Evolutionary conservation across 2,113 vertebrate genomes (phyloP).

Genomic region (Symphodus melops): DNA sequence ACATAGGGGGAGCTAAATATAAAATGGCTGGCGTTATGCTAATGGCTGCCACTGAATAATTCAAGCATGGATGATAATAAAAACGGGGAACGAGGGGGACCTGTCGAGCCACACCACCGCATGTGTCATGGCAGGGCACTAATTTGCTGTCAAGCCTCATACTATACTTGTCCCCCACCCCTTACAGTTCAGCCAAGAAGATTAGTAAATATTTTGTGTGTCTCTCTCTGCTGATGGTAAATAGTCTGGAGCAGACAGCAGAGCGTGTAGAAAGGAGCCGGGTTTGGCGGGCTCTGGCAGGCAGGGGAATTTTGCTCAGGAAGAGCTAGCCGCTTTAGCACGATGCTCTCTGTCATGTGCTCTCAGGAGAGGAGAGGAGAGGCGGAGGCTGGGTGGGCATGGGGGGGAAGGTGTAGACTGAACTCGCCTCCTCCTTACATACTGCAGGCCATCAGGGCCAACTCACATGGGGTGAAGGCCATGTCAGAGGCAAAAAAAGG

Average conservation of each 20-base stretch:
- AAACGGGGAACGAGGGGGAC: slow-evolving; percentile 73
- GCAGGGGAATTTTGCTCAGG: slow-evolving; percentile 58
- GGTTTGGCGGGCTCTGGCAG: slow-evolving; percentile 42
- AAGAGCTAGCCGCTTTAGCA: slow-evolving; percentile 60
- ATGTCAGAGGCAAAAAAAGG: slow-evolving; percentile 37
- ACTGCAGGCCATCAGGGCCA: slow-evolving; percentile 45
- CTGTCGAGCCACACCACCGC: slow-evolving; percentile 78
- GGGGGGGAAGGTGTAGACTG: slow-evolving; percentile 17
- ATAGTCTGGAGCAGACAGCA: slow-evolving; percentile 62
- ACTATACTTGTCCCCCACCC: slow-evolving; percentile 49
- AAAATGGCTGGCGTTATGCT: slow-evolving; percentile 86
- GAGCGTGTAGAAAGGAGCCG: slow-evolving; percentile 16
- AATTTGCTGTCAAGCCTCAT: slow-evolving; percentile 84
- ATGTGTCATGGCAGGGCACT: slow-evolving; percentile 78
- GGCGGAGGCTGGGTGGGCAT: slow-evolving; percentile 7
- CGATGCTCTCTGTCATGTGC: slow-evolving; percentile 61
- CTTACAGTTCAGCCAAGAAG: slow-evolving; percentile 61
- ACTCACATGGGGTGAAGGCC: slow-evolving; percentile 52
- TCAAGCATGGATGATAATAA: slow-evolving; percentile 86
- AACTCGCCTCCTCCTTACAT: slow-evolving; percentile 32
- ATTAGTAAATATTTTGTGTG: slow-evolving; percentile 81
- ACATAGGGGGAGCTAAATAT: slow-evolving; percentile 85
- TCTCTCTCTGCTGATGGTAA: slow-evolving; percentile 73
- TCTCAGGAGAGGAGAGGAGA: slow-evolving; percentile 60
- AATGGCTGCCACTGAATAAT: slow-evolving; percentile 88